A percentile compares a stretch with the other conserved stretches of the same genome.
These are phyloP conservation scores for Hydriomena furcata DNA, from an alignment of 2,888 invertebrate species.

Conservation along the genomic window DNA sequence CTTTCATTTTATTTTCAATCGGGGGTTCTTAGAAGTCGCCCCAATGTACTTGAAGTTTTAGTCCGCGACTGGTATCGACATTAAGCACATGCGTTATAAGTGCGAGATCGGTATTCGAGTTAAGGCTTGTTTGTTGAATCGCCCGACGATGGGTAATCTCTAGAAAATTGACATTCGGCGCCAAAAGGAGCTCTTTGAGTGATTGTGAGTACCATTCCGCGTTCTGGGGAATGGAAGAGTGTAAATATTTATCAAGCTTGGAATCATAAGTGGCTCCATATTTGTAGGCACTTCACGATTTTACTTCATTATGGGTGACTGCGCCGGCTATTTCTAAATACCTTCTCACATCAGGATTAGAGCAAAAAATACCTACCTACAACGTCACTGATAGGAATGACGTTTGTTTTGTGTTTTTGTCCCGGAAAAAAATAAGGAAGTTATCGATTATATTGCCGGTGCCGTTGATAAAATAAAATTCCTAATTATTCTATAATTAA, in stretches of 20 bases:
- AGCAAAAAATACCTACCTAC: too few relatives aligned
- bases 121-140: conserved; percentile 52
- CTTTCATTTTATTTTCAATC: neutral
- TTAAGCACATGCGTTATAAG: conserved; percentile 47
- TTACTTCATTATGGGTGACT: conserved; percentile 13
- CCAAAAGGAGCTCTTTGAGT: conserved; percentile 63
- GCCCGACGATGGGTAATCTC: conserved; percentile 61
- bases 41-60: neutral
- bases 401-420: too few relatives aligned
- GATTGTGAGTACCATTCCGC: conserved; percentile 64
- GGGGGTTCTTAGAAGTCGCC: neutral
- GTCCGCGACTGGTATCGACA: conserved; percentile 37
- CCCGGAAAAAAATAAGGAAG: too few relatives aligned
- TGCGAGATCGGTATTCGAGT: conserved; percentile 47
- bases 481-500: too few relatives aligned
- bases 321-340: neutral
- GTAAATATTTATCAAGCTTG: conserved; percentile 66
- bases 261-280: conserved; percentile 53
- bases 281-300: conserved; percentile 31
- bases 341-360: too few relatives aligned
- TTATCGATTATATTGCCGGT: too few relatives aligned
- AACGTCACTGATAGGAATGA: too few relatives aligned
- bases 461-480: too few relatives aligned
- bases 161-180: conserved; percentile 75
- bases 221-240: conserved; percentile 48